A percentile compares a stretch with the other conserved stretches of the same genome.
Evolutionary conservation across 2,888 invertebrate genomes (phyloP).

Genomic region (Nephrotoma flavescens): DNA sequence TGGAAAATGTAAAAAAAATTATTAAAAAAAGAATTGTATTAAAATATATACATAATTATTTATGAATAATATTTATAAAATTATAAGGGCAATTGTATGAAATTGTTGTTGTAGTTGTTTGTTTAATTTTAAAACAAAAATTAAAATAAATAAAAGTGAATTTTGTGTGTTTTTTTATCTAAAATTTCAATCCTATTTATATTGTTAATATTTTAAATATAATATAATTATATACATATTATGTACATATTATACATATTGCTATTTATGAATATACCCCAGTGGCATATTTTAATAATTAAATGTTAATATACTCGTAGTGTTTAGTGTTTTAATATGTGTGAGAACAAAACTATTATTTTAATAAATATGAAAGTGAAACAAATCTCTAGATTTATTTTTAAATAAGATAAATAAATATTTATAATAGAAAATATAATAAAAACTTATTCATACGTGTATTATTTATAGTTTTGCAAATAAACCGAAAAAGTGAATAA

Average conservation of each 20-base stretch:
- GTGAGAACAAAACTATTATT: neutral
- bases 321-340: neutral
- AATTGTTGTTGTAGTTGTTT: neutral
- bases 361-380: neutral
- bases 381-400: neutral
- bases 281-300: neutral
- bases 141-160: neutral
- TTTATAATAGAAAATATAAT: neutral
- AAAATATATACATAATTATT: neutral
- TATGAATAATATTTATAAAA: neutral
- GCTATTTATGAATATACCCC: neutral
- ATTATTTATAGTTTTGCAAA: neutral
- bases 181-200: neutral
- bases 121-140: neutral
- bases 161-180: neutral
- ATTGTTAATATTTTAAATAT: neutral
- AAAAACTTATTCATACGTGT: neutral
- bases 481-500: neutral
- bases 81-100: neutral
- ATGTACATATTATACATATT: neutral
- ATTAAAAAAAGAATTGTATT: neutral
- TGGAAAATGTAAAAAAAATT: neutral
- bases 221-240: too few relatives aligned
- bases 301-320: neutral
- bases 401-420: neutral